Evolutionary conservation across 1,140 invertebrate species (phyloP), one percentile per base, ranked within the genome.

Genomic region (Andrena cerasifolii): DNA sequence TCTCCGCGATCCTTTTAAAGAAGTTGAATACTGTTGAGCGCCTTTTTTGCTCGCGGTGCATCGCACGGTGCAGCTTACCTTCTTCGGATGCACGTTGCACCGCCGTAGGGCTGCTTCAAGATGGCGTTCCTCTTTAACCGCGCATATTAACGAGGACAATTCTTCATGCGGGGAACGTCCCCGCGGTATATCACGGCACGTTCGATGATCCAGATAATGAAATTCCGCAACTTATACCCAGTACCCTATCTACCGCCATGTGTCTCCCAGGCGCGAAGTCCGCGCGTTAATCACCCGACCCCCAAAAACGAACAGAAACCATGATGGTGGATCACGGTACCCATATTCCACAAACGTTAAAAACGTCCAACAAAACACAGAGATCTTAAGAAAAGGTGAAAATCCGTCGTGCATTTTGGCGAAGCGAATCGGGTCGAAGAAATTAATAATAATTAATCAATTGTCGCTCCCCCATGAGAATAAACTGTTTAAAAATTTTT

Each of bases 41-140:
- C 1, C 63, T 28, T 77, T 59, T 28, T 49, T 40, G 18, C 28
- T 14, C 1, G 33, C 33, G 49, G 43, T 24, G 36, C 40, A 26
- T 12, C 18, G 36, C 40, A 26, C 10, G 40, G n/a, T 12, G 47
- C 54, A 28, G 33, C 40, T 40, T 54, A 31, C 47, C 73, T 67
- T 77, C 43, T 77, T 70, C 43, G 56, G 43, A 54, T 36, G 36
- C 47, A 24, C 12, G 0, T 24, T 0, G 54, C 53, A 28, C 16
- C 51, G n/a, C 12, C 12, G 0, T 12, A 77, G 67, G 53, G 24
- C 49, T 24, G 54, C 31, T 77, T 51, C 61, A 74, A 68, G 54
- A 78, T 73, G 63, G 10, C 68, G 53, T 82, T 82, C 18, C 31
- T 72, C 67, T 79, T 81, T 81, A 81, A 82, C 70, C 58, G 31